phyloP scores from a whole-genome alignment of 2,888 invertebrate genomes.

The Xestia c-nigrum region DNA sequence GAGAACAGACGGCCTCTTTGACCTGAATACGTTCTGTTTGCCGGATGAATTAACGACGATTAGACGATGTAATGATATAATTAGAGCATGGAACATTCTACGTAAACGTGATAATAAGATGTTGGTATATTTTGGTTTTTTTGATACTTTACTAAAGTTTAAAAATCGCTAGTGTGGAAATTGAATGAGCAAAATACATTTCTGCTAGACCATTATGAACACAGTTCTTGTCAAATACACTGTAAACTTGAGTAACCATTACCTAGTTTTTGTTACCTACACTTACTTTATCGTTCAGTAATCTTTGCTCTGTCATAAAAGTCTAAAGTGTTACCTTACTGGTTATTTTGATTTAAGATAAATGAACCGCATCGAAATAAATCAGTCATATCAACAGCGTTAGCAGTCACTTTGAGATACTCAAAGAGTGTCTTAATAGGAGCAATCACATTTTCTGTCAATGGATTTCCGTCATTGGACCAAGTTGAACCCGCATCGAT shows the following conservation, averaged over 20 bases:
- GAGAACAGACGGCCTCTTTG: conserved; percentile 78
- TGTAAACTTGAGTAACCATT: background rate
- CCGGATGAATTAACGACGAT: conserved; percentile 60
- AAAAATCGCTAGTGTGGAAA: conserved; percentile 4
- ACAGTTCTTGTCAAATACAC: conserved; percentile 1
- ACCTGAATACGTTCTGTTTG: conserved; percentile 69
- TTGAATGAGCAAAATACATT: background rate
- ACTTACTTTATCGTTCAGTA: conserved; percentile 19
- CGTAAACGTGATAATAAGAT: conserved; percentile 32
- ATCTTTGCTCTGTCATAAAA: background rate
- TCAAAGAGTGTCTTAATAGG: background rate
- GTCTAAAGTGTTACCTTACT: background rate
- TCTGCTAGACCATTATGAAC: background rate
- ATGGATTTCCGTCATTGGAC: background rate
- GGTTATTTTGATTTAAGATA: background rate
- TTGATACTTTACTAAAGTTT: background rate
- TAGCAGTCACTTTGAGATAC: background rate
- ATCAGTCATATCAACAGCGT: background rate
- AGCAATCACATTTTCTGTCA: background rate
- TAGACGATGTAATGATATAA: conserved; percentile 53
- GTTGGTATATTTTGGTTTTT: conserved; percentile 11
- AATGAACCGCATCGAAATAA: background rate
- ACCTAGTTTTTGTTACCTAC: conserved; percentile 13
- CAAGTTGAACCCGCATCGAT: background rate
- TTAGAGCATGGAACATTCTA: conserved; percentile 37